phyloP scores from a whole-genome alignment of 2,888 invertebrate genomes.

The Noctua janthe region DNA sequence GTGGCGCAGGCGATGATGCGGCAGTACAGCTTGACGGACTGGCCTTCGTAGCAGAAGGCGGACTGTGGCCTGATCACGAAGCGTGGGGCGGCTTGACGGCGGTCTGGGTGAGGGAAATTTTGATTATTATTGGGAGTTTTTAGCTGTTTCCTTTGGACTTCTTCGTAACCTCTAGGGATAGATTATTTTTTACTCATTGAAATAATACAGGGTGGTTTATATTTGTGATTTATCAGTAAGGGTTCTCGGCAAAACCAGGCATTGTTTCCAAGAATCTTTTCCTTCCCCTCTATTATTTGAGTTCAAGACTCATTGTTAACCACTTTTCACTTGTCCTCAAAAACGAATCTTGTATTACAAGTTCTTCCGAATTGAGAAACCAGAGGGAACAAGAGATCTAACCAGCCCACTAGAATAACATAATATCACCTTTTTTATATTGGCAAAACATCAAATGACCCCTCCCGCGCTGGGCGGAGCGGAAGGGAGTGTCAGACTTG shows the following conservation, averaged over 20 bases:
- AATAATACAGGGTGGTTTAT: not conserved
- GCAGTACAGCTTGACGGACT: constrained; percentile 99
- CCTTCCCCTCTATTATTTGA: not conserved
- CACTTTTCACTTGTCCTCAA: not conserved
- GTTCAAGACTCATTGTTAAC: not conserved
- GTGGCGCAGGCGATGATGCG: constrained; percentile 98
- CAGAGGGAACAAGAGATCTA: not conserved
- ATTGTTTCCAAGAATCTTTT: too few relatives aligned
- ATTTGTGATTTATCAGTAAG: not conserved
- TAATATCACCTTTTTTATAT: not conserved
- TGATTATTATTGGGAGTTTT: not conserved
- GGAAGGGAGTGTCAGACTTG: too few relatives aligned
- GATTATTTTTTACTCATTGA: not conserved
- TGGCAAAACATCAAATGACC: too few relatives aligned
- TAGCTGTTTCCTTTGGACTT: not conserved
- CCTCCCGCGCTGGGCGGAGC: too few relatives aligned
- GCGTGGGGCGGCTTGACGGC: constrained; percentile 99
- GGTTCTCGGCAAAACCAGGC: too few relatives aligned
- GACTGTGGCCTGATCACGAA: constrained; percentile 99
- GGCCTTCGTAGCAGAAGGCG: constrained; percentile 99
- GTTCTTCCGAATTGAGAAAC: not conserved
- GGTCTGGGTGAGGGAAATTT: constrained; percentile 91
- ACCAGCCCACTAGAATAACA: not conserved
- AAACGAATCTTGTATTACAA: not conserved
- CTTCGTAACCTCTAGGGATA: too few relatives aligned